Percentiles rank a stretch among this genome's conserved stretches.
These are phyloP conservation scores for Dolichallabes microphthalmus DNA, from an alignment of 2,113 vertebrate species.

Conservation along the genomic window DNA sequence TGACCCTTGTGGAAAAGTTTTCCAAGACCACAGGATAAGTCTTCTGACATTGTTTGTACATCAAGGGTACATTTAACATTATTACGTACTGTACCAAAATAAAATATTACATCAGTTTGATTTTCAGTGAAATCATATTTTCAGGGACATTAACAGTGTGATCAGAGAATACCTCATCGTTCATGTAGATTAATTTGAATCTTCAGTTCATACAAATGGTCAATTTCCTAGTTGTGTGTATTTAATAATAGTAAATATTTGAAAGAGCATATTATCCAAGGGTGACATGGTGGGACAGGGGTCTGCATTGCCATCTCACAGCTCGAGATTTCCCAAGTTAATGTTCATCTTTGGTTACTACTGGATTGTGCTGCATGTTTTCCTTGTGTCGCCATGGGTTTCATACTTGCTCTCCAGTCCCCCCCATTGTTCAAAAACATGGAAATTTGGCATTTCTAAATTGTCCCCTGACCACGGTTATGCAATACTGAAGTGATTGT, in stretches of 20 bases:
- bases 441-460: neutral
- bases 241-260: conserved; percentile 5
- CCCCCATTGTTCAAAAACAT: neutral
- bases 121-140: conserved; percentile 23
- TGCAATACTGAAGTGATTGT: neutral
- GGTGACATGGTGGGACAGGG: neutral
- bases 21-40: too few species aligned
- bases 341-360: neutral
- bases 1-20: too few species aligned
- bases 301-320: neutral
- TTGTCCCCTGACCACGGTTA: neutral
- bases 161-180: neutral
- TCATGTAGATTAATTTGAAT: conserved; percentile 7
- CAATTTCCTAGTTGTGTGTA: neutral
- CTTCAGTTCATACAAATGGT: conserved; percentile 8
- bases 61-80: conserved; percentile 48
- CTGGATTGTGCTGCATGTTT: neutral
- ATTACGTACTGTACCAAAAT: conserved; percentile 41
- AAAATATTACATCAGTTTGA: neutral
- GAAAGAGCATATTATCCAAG: neutral
- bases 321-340: neutral
- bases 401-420: neutral
- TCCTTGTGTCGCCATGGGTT: neutral
- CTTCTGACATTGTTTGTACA: conserved; percentile 22
- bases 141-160: conserved; percentile 38